phyloP scores from a whole-genome alignment of 2,888 invertebrate genomes.

The Eilema caniola region DNA sequence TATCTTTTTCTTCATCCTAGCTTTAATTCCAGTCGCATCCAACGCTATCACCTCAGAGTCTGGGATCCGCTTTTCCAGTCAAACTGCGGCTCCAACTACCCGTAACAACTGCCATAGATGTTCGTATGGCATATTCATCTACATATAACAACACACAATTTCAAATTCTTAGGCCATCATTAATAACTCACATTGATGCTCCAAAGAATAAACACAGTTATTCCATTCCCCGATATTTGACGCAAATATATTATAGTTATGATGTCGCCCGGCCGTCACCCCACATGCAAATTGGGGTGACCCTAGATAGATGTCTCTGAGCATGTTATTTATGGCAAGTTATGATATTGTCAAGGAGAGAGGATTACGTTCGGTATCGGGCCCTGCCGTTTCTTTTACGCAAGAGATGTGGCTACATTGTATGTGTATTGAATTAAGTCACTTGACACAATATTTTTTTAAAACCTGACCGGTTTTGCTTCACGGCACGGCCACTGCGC shows the following conservation, averaged over 20 bases:
- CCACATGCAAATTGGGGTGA: constrained; percentile 51
- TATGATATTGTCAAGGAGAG: constrained; percentile 25
- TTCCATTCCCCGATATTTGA: constrained; percentile 51
- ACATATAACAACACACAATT: too few relatives aligned
- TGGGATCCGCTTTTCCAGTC: too few relatives aligned
- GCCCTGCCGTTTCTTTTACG: constrained; percentile 12
- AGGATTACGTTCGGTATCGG: constrained; percentile 27
- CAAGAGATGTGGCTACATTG: neutral
- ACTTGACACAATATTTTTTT: too few relatives aligned
- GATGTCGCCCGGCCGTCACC: constrained; percentile 20
- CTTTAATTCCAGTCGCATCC: too few relatives aligned
- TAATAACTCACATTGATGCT: constrained; percentile 37
- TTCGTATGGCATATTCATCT: too few relatives aligned
- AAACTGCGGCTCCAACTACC: too few relatives aligned
- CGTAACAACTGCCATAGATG: too few relatives aligned
- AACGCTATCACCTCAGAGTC: too few relatives aligned
- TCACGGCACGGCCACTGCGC: too few relatives aligned
- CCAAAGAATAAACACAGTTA: constrained; percentile 41
- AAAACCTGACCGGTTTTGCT: too few relatives aligned
- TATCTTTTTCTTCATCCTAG: too few relatives aligned
- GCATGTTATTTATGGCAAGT: constrained; percentile 44
- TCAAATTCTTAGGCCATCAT: constrained; percentile 21
- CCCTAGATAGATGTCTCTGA: constrained; percentile 35
- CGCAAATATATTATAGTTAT: constrained; percentile 53
- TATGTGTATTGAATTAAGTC: too few relatives aligned